Evolutionary conservation across 2,888 invertebrate species (phyloP), one percentile per base, ranked within the genome.

Genomic region (Meandrusa payeni): DNA sequence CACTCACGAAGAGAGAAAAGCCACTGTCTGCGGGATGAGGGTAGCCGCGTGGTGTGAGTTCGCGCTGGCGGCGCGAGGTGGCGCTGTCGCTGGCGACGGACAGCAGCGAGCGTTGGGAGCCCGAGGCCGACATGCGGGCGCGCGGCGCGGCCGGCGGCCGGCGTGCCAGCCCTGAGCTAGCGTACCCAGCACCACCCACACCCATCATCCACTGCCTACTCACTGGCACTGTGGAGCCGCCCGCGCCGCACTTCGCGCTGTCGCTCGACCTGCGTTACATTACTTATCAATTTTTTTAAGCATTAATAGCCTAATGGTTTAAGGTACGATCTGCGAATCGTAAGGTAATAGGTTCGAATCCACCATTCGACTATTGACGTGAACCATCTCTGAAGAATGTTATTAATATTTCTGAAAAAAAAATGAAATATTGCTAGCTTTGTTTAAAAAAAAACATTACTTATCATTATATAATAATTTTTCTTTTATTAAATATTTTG

Each of bases 231-330:
- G 80, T 89, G 13, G 77, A 71, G 76, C 72, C 89, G 80, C 83
- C 90, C 75, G 77, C 75, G 44, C 80, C 76, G 69, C 91, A 91
- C 61, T 91, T 91, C 47, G 91, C 90, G 61, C 91, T 92, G 80
- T 92, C 92, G 67, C 91, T 92, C 61, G 91, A 91, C 77, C 92
- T 92, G 75, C 2, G 50, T n/a, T n/a, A n/a, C n/a, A n/a, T n/a
- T n/a, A n/a, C n/a, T n/a, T n/a, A n/a, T n/a, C n/a, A n/a, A n/a
- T n/a, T n/a, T n/a, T n/a, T n/a, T n/a, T n/a, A n/a, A n/a, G n/a
- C n/a, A n/a, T n/a, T n/a, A n/a, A n/a, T n/a, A n/a, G n/a, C n/a
- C n/a, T n/a, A n/a, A n/a, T n/a, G n/a, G n/a, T n/a, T n/a, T n/a
- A n/a, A n/a, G n/a, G n/a, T n/a, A n/a, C n/a, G n/a, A n/a, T n/a